Percentiles rank a stretch among this genome's conserved stretches.
Conservation (phyloP, 1,140 invertebrate genomes). For the Heliconius hewitsoni region DNA sequence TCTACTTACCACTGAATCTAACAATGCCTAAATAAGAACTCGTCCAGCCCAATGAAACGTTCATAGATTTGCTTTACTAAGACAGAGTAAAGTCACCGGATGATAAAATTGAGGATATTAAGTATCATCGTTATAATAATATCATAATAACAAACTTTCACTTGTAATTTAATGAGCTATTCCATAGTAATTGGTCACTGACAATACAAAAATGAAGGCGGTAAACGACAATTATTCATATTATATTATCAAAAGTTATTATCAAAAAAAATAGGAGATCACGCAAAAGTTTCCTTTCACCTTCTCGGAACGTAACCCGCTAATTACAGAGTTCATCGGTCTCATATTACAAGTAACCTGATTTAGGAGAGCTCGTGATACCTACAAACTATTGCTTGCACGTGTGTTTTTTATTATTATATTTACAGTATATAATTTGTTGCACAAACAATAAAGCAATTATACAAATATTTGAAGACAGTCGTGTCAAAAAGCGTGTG, state of each 20-base stretch:
- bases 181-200: slow-evolving; percentile 60
- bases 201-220: slow-evolving; percentile 45
- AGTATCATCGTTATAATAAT: slow-evolving; percentile 31
- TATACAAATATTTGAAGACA: neutral
- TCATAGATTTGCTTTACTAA: neutral
- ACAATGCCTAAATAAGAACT: neutral
- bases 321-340: slow-evolving; percentile 64
- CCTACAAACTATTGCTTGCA: slow-evolving; percentile 34
- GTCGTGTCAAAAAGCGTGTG: too few species aligned
- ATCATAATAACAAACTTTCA: slow-evolving; percentile 65
- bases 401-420: slow-evolving; percentile 20
- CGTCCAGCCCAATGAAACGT: neutral
- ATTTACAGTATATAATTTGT: neutral
- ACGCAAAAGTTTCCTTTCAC: slow-evolving; percentile 64
- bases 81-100: neutral
- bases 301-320: slow-evolving; percentile 62
- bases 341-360: slow-evolving; percentile 48
- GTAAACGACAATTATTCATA: slow-evolving; percentile 63
- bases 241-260: slow-evolving; percentile 56
- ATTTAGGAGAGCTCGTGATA: slow-evolving; percentile 40
- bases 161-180: slow-evolving; percentile 56
- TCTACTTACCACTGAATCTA: slow-evolving; percentile 8
- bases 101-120: slow-evolving; percentile 37
- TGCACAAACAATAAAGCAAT: neutral
- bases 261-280: slow-evolving; percentile 58